Evolutionary conservation across 1,140 invertebrate genomes (phyloP).

Genomic region (Venturia canescens): DNA sequence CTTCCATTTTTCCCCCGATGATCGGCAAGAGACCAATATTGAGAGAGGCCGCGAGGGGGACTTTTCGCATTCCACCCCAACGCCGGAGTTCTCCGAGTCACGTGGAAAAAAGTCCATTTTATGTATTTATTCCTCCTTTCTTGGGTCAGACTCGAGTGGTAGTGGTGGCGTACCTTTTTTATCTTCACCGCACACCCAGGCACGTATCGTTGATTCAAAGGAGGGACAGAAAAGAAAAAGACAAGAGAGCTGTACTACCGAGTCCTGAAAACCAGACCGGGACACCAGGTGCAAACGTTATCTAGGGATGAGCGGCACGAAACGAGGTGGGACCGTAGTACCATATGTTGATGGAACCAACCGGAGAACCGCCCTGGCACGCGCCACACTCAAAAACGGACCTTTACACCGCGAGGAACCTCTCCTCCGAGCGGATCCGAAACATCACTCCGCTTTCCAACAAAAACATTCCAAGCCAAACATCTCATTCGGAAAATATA

Average conservation of each 20-base stretch:
- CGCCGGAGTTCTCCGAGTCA: neutral
- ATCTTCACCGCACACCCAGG: neutral
- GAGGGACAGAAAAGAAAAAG: constrained; percentile 23
- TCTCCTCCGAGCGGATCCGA: constrained; percentile 8
- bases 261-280: constrained; percentile 52
- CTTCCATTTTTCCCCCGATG: neutral
- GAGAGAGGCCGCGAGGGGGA: neutral
- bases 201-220: constrained; percentile 11
- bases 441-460: neutral
- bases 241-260: constrained; percentile 19
- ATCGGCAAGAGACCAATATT: neutral
- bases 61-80: constrained; percentile 17
- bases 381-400: constrained; percentile 73
- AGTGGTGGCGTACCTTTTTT: neutral
- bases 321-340: constrained; percentile 67
- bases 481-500: neutral
- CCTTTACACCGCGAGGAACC: constrained; percentile 66
- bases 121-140: constrained; percentile 19
- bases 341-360: constrained; percentile 72
- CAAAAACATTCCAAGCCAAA: neutral
- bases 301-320: constrained; percentile 69
- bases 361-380: constrained; percentile 70
- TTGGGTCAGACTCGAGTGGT: constrained; percentile 5
- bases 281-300: constrained; percentile 71
- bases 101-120: constrained; percentile 43